These are phyloP conservation scores for Seriola dumerili DNA, from an alignment of 2,113 vertebrate species.

Conservation along the genomic window DNA sequence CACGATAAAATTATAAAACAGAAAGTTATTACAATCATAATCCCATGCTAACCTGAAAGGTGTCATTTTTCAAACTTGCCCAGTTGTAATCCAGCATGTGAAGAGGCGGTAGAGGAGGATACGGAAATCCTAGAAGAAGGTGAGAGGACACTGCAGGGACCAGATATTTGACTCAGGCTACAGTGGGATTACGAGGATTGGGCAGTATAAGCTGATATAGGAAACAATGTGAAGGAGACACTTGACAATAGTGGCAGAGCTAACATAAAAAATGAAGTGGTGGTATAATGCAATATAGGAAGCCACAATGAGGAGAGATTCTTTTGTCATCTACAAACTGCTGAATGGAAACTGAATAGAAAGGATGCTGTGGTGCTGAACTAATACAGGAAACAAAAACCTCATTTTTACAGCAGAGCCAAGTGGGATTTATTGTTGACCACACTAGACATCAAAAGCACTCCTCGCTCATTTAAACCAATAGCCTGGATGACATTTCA, in stretches of 20 bases:
- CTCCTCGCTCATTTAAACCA: slow-evolving; percentile 60
- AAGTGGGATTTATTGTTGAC: slow-evolving; percentile 66
- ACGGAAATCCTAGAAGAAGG: slow-evolving; percentile 57
- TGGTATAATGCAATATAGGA: slow-evolving; percentile 54
- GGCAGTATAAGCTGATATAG: slow-evolving; percentile 74
- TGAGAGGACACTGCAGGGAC: slow-evolving; percentile 63
- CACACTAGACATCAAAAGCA: slow-evolving; percentile 67
- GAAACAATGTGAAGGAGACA: slow-evolving; percentile 73
- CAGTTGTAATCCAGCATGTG: slow-evolving; percentile 62
- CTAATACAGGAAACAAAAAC: slow-evolving; percentile 57
- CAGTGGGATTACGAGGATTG: slow-evolving; percentile 76
- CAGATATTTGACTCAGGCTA: slow-evolving; percentile 69
- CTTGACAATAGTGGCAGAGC: slow-evolving; percentile 50
- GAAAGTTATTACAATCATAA: slow-evolving; percentile 20
- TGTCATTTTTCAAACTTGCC: slow-evolving; percentile 38
- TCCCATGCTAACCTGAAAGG: slow-evolving; percentile 17
- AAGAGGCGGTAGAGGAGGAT: slow-evolving; percentile 42
- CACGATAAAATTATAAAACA: slow-evolving; percentile 1
- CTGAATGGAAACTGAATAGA: slow-evolving; percentile 30
- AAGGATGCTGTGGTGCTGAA: slow-evolving; percentile 46
- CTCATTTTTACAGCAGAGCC: slow-evolving; percentile 54
- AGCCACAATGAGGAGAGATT: slow-evolving; percentile 49
- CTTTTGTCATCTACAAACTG: slow-evolving; percentile 51
- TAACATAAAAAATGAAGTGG: slow-evolving; percentile 50
- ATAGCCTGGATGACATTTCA: slow-evolving; percentile 72